Percentiles rank a stretch among this genome's conserved stretches.
Evolutionary conservation across 2,113 vertebrate genomes (phyloP).

Genomic region (Campylomormyrus tamandua): DNA sequence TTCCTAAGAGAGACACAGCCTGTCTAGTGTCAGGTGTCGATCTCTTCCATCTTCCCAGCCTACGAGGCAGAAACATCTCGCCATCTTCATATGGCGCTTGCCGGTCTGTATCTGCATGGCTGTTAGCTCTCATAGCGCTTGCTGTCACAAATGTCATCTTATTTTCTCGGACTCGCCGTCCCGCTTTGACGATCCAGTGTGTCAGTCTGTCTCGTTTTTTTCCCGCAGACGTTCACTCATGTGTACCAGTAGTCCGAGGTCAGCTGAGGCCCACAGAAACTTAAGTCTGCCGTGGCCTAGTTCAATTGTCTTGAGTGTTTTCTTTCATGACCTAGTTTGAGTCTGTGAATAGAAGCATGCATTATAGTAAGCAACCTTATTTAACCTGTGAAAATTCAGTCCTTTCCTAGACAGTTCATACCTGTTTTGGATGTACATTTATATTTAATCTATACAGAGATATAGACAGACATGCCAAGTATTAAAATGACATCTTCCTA

Average conservation of each 20-base stretch:
- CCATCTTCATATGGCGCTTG: neutral
- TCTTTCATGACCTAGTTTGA: neutral
- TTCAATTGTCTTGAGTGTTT: neutral
- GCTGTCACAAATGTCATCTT: neutral
- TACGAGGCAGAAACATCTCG: neutral
- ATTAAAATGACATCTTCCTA: neutral
- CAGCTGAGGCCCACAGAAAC: neutral
- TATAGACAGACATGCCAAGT: neutral
- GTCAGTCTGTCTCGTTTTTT: neutral
- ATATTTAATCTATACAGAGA: neutral
- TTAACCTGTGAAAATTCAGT: neutral
- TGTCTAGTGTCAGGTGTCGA: neutral
- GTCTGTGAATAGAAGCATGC: neutral
- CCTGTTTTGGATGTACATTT: neutral
- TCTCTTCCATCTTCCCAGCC: neutral
- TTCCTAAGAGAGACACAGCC: neutral
- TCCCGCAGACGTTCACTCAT: neutral
- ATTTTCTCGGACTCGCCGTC: neutral
- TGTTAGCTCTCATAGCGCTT: neutral
- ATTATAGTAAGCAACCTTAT: conserved; percentile 1
- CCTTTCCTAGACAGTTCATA: neutral
- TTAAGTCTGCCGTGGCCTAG: neutral
- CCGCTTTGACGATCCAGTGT: neutral
- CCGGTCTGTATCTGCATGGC: neutral
- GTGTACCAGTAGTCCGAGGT: neutral